phyloP scores from a whole-genome alignment of 1,140 invertebrate genomes.

The Drosophila micromelanica region DNA sequence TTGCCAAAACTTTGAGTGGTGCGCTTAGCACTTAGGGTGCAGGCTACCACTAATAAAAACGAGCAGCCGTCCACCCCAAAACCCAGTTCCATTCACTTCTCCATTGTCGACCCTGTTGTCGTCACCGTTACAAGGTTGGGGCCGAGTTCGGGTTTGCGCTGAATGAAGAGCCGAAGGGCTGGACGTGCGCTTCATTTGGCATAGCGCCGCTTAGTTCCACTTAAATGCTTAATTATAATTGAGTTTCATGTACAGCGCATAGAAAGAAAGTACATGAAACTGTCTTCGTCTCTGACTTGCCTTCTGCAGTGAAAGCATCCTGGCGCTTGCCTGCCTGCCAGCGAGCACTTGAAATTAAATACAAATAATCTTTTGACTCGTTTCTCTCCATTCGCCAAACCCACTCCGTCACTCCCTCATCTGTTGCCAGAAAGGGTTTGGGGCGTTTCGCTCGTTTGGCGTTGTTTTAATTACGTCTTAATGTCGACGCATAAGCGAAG shows the following conservation, averaged over 20 bases:
- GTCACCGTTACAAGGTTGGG: conserved; percentile 23
- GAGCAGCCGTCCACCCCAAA: conserved; percentile 18
- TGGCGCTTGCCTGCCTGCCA: conserved; percentile 19
- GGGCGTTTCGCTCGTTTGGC: conserved; percentile 52
- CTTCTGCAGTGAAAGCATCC: conserved; percentile 43
- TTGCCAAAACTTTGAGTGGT: conserved; percentile 55
- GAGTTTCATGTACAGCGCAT: conserved; percentile 62
- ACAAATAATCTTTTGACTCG: conserved; percentile 82
- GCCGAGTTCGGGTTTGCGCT: conserved; percentile 4
- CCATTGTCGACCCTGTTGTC: conserved; percentile 38
- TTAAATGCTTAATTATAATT: conserved; percentile 83
- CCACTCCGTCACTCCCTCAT: neutral
- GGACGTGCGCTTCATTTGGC: conserved; percentile 71
- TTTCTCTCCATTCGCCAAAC: neutral
- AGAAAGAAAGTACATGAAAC: conserved; percentile 36
- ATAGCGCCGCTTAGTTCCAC: conserved; percentile 66
- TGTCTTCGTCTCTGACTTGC: conserved; percentile 44
- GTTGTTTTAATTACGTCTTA: conserved; percentile 84
- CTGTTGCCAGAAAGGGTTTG: conserved; percentile 33
- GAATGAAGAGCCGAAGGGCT: conserved; percentile 3
- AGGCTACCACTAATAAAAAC: conserved; percentile 63
- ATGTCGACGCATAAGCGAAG: conserved; percentile 67
- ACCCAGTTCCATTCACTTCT: neutral
- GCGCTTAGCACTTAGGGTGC: conserved; percentile 69
- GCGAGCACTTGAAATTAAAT: conserved; percentile 73